Base-by-base conservation (phyloP, 1,140 invertebrate species). In the Drosophila miranda region DNA sequence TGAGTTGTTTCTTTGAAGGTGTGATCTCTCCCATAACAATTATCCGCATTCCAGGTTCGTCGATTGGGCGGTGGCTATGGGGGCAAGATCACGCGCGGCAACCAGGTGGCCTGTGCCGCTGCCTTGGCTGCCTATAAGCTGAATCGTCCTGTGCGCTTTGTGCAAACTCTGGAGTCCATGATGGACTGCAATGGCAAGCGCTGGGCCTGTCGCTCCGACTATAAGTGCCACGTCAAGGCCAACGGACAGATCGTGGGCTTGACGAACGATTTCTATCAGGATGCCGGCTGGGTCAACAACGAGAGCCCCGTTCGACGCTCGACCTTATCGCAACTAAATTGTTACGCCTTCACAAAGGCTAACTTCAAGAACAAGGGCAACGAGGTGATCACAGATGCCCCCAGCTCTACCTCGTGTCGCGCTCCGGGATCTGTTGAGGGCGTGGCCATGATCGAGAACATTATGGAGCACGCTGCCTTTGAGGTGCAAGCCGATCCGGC, bases 401-500 rank as follows among this genome's bases (percentile, higher is more conserved):
- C 94, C 3, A 92, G 92, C 1, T 95, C 95, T 52, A 94, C 94
- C 0, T 95, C 92, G 79, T 91, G 90, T 50, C 88, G 92, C 11
- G 93, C 94, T 7, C 95, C 95, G 49, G 95, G 94, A 26, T 92
- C 93, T 0, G 91, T 93, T 2, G 95, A 96, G 91, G 93, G 90
- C 21, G 90, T 95, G 7, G 93, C 93, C n/a, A 92, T 94, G 80
- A 94, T 94, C 48, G 97, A 98, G 91, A 93, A 92, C 48, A 93
- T 98, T 11, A 94, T 98, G 92, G 96, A 98, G 75, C 95, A 96
- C 79, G 95, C 97, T 55, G 94, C 96, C 1, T 93, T 93, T 54
- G 91, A 89, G 44, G 75, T 95, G 2, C 92, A 93, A 11, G 93
- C 93, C 61, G 96, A 97, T 92, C 93, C 96, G 0, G 67, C 94